These are phyloP conservation scores for Maniola hyperantus DNA, from an alignment of 2,888 invertebrate species.

Conservation along the genomic window DNA sequence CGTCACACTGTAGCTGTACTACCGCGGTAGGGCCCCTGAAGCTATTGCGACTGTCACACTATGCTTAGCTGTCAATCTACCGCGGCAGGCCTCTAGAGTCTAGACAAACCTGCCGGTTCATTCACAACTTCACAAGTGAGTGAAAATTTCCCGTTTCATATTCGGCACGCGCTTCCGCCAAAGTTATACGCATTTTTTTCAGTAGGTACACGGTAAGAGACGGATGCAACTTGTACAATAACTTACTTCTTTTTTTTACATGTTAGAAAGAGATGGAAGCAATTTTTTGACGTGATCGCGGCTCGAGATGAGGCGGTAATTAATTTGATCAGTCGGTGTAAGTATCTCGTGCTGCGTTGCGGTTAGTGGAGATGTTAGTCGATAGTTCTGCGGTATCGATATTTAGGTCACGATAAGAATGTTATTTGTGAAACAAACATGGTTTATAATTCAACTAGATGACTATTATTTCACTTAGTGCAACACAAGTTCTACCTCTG, in stretches of 20 bases:
- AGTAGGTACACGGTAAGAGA: slow-evolving; percentile 42
- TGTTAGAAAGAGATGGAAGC: slow-evolving; percentile 50
- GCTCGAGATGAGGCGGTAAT: slow-evolving; percentile 76
- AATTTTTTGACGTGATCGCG: slow-evolving; percentile 62
- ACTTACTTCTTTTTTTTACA: slow-evolving; percentile 42
- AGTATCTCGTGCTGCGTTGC: slow-evolving; percentile 56
- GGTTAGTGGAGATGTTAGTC: slow-evolving; percentile 53
- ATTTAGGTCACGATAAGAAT: slow-evolving; percentile 25
- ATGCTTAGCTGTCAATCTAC: background rate
- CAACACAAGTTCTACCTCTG: background rate
- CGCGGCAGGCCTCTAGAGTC: background rate
- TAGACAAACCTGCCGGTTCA: slow-evolving; percentile 56
- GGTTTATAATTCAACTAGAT: background rate
- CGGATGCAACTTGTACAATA: slow-evolving; percentile 23
- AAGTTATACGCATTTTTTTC: slow-evolving; percentile 64
- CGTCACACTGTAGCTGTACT: too few relatives aligned
- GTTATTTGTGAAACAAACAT: slow-evolving; percentile 14
- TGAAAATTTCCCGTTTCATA: slow-evolving; percentile 75
- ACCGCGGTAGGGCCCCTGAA: too few relatives aligned
- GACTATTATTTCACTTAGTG: slow-evolving; percentile 6
- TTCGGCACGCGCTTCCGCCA: slow-evolving; percentile 73
- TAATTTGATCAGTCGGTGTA: slow-evolving; percentile 77
- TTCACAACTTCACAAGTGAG: slow-evolving; percentile 71
- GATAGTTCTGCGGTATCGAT: slow-evolving; percentile 37
- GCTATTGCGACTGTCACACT: too few relatives aligned